Conservation (phyloP, 2,888 invertebrate genomes). For the Cinara cedri region DNA sequence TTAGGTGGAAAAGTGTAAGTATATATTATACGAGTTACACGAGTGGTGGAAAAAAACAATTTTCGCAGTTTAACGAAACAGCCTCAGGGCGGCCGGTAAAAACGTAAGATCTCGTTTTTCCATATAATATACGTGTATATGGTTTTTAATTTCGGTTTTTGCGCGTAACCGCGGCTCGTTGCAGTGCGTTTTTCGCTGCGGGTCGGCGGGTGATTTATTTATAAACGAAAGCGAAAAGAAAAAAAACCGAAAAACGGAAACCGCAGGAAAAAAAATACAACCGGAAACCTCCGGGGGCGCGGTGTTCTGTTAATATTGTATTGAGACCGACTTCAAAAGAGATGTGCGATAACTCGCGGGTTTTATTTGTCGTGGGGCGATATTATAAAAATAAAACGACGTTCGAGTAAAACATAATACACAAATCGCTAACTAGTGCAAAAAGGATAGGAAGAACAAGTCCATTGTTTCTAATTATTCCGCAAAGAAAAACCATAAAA, state of each 20-base stretch:
- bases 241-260: neutral
- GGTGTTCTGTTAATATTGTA: neutral
- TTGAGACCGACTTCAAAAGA: too few species aligned
- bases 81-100: neutral
- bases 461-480: too few species aligned
- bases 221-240: too few species aligned
- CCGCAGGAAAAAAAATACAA: neutral
- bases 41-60: constrained; percentile 49
- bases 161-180: neutral
- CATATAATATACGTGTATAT: too few species aligned
- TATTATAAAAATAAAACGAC: neutral
- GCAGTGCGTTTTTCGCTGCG: neutral
- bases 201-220: neutral
- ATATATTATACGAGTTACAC: neutral
- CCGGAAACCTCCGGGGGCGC: neutral
- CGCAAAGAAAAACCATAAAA: too few species aligned
- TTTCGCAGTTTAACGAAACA: constrained; percentile 47
- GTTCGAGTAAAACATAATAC: neutral
- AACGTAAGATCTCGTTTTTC: too few species aligned
- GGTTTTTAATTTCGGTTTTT: constrained; percentile 42
- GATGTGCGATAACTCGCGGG: too few species aligned
- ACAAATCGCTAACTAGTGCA: too few species aligned
- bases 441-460: too few species aligned
- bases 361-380: neutral
- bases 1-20: constrained; percentile 6